Base-by-base conservation (phyloP, 2,888 invertebrate species). In the Cheiracanthium punctorium region DNA sequence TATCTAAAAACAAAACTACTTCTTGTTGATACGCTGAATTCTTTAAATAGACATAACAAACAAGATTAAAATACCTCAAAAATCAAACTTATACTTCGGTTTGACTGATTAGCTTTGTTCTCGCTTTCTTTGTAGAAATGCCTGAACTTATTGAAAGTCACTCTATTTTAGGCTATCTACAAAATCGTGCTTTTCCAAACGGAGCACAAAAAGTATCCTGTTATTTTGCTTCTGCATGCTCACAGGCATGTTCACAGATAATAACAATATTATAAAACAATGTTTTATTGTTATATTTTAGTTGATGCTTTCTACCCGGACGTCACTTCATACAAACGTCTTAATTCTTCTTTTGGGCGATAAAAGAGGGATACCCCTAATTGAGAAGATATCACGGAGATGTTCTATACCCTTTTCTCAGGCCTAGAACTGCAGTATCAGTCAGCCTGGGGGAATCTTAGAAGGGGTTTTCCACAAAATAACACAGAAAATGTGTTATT, bases 331-430 rank as follows among this genome's bases (percentile, higher is more conserved):
- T 41, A 33, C 29, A 43, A 67, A 71, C 76, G 69, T 71, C 82
- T 82, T 41, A 71, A 82, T 82, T 71, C 76, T 82, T 76, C 71
- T 74, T 82, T 70, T 75, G 70, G 37, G 58, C 69, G 70, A 74
- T 74, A 75, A 75, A 65, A 71, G 24, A 7, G 58, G 71, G 41
- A 17, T 67, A 28, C 43, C 71, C 32, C 76, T 75, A 76, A 76
- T 82, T 76, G 76, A 82, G 76, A 76, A 64, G 75, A 71, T 82
- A 58, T 37, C 29, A 37, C 76, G 24, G 41, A 41, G 43, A 43
- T 30, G 14, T 29, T 33, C 30, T 7, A 32, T 30, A 73, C n/a
- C 52, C 52, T 58, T 70, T 82, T 41, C 70, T n/a, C 5, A 32
- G 17, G 0, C 30, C 30, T 30, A 20, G 32, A 32, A 52, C 52